These are phyloP conservation scores for Syrista parreyssii DNA, from an alignment of 2,888 invertebrate species.

Conservation along the genomic window DNA sequence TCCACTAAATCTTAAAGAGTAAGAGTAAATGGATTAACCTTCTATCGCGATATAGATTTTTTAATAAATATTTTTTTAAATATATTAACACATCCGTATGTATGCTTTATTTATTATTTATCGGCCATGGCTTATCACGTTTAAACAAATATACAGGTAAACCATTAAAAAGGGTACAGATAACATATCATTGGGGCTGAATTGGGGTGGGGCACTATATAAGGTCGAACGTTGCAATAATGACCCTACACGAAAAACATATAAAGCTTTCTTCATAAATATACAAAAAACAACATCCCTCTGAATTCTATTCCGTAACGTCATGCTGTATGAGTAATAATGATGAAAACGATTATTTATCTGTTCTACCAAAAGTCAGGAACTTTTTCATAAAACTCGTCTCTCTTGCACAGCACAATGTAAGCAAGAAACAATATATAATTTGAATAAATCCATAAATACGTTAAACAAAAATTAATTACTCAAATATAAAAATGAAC, in stretches of 20 bases:
- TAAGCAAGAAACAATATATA: background rate
- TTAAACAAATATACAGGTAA: background rate
- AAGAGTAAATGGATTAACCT: background rate
- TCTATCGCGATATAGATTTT: background rate
- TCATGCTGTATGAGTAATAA: constrained; percentile 20
- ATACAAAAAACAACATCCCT: constrained; percentile 3
- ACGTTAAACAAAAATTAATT: background rate
- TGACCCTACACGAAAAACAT: constrained; percentile 17
- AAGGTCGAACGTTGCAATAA: constrained; percentile 39
- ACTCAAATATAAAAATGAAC: background rate
- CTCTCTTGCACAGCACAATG: background rate
- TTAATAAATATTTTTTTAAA: constrained; percentile 2
- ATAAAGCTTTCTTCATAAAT: constrained; percentile 16
- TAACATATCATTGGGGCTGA: constrained; percentile 39
- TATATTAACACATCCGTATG: background rate
- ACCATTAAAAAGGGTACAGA: background rate
- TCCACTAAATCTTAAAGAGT: constrained; percentile 17
- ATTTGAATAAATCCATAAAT: background rate
- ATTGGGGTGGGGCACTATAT: constrained; percentile 60
- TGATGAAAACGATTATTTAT: constrained; percentile 10
- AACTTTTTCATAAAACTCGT: background rate
- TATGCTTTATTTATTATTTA: background rate
- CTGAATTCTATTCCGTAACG: constrained; percentile 16
- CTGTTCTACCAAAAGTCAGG: background rate
- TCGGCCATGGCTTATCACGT: background rate